Evolutionary conservation across 2,797 vertebrate species (phyloP).

Genomic region (Podarcis siculus): DNA sequence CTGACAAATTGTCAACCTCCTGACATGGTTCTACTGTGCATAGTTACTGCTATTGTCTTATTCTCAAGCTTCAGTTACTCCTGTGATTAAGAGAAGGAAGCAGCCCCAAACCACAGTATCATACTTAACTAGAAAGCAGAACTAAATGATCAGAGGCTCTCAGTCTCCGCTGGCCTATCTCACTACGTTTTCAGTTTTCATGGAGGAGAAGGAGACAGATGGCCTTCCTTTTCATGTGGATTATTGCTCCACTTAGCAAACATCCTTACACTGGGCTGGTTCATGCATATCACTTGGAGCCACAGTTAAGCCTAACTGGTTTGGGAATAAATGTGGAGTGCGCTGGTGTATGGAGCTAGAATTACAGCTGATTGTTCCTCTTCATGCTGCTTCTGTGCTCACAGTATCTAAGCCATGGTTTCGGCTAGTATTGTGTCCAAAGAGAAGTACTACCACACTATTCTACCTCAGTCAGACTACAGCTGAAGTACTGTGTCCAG

Average conservation of each 20-base stretch:
- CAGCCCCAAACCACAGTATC: conserved; percentile 57
- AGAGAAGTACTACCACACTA: no score
- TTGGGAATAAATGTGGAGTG: no score
- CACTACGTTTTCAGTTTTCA: not conserved
- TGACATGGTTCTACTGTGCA: not conserved
- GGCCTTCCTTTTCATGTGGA: not conserved
- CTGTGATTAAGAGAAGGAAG: conserved; percentile 65
- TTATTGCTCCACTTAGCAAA: not conserved
- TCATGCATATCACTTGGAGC: no score
- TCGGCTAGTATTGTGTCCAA: no score
- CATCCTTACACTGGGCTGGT: not conserved
- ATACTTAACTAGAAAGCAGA: conserved; percentile 65
- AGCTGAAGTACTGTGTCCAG: no score
- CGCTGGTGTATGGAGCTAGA: no score
- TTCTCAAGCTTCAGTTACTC: conserved; percentile 27
- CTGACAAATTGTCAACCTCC: not conserved
- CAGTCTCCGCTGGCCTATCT: conserved; percentile 40
- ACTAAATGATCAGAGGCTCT: conserved; percentile 54
- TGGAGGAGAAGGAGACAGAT: conserved; percentile 1
- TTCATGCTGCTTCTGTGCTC: no score
- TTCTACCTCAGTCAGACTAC: no score
- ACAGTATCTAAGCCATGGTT: no score
- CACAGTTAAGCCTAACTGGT: no score
- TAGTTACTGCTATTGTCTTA: conserved; percentile 2
- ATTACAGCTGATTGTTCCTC: no score